phyloP scores from a whole-genome alignment of 2,888 invertebrate genomes.

The Spilosoma lubricipeda region DNA sequence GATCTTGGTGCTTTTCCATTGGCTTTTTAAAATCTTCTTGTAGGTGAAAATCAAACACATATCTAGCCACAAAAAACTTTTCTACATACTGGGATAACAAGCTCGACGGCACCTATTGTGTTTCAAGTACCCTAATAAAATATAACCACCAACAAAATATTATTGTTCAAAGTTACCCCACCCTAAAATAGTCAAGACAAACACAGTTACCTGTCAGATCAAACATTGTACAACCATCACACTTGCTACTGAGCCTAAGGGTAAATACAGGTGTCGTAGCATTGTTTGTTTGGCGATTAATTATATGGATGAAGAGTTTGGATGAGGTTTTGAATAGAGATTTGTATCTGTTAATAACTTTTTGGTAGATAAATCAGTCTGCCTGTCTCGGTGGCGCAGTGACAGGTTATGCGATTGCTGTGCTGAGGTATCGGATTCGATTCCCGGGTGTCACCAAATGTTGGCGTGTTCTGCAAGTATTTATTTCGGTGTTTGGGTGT shows the following conservation, averaged over 20 bases:
- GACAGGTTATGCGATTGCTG: too few species aligned
- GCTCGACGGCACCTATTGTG: background rate
- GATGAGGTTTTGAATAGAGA: conserved; percentile 22
- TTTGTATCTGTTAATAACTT: conserved; percentile 36
- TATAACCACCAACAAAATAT: conserved; percentile 21
- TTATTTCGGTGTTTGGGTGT: too few species aligned
- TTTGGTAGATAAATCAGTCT: conserved; percentile 14
- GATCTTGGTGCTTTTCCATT: too few species aligned
- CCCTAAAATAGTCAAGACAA: conserved; percentile 26
- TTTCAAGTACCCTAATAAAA: conserved; percentile 25
- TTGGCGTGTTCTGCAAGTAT: too few species aligned
- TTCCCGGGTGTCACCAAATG: too few species aligned
- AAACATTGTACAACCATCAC: conserved; percentile 39
- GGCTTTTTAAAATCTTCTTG: too few species aligned
- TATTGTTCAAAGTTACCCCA: conserved; percentile 24
- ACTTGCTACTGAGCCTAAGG: conserved; percentile 70
- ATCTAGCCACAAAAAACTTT: background rate
- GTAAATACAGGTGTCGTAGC: conserved; percentile 76
- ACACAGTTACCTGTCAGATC: conserved; percentile 57
- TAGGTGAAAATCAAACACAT: too few species aligned
- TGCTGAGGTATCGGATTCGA: too few species aligned
- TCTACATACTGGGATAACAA: conserved; percentile 1
- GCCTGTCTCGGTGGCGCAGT: too few species aligned
- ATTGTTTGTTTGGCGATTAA: conserved; percentile 33
- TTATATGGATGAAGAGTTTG: conserved; percentile 32